Conservation (phyloP, 2,797 vertebrate species). For the Cirrhinus mrigala region DNA sequence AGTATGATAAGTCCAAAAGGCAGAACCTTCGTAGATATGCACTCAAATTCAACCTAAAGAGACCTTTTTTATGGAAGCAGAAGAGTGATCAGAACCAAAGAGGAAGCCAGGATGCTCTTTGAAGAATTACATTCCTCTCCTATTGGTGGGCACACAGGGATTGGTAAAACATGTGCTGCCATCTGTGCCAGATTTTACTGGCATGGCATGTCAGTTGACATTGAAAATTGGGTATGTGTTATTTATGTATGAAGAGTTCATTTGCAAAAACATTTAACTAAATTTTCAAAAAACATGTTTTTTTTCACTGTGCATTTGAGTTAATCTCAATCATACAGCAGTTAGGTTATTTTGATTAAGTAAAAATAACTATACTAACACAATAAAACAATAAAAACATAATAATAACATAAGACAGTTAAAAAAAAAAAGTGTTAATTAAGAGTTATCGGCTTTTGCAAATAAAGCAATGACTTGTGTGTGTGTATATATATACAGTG, state of each 20-base stretch:
- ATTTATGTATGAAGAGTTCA: background rate
- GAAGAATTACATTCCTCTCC: background rate
- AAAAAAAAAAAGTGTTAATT: too few relatives aligned
- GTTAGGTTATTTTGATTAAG: too few relatives aligned
- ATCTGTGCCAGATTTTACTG: slow-evolving; percentile 10
- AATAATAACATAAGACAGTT: too few relatives aligned
- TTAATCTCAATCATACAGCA: too few relatives aligned
- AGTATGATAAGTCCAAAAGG: background rate
- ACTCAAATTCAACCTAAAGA: background rate
- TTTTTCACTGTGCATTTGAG: too few relatives aligned
- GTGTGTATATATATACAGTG: too few relatives aligned
- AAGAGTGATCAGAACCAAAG: background rate
- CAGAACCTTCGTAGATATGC: background rate
- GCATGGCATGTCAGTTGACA: background rate
- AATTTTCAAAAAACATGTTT: too few relatives aligned
- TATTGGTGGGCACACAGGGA: background rate
- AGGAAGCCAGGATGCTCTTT: background rate
- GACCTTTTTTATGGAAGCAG: background rate
- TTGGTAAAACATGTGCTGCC: background rate
- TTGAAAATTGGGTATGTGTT: background rate
- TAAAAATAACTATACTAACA: too few relatives aligned
- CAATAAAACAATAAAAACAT: too few relatives aligned
- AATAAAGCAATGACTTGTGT: too few relatives aligned
- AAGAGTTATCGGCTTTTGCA: too few relatives aligned
- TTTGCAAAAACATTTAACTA: too few relatives aligned